A percentile compares a stretch with the other conserved stretches of the same genome.
phyloP scores from a whole-genome alignment of 2,888 invertebrate genomes.

The Diarsia dahlii region DNA sequence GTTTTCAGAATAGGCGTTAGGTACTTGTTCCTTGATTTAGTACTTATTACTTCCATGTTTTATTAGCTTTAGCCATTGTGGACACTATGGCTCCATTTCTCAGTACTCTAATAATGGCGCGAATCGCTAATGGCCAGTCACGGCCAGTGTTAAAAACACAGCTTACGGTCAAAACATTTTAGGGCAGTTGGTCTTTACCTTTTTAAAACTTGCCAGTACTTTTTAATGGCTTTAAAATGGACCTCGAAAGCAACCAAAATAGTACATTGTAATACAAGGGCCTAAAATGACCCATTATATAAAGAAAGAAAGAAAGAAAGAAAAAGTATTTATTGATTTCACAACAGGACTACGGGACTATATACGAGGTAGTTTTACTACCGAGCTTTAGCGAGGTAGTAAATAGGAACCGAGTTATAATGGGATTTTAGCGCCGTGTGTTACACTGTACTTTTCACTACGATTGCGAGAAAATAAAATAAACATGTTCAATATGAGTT shows the following conservation, averaged over 20 bases:
- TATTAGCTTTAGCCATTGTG: background rate
- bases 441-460: too few species aligned
- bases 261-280: too few species aligned
- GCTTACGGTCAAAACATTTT: background rate
- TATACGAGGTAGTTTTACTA: too few species aligned
- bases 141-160: constrained; percentile 1
- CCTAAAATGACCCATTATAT: too few species aligned
- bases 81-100: background rate
- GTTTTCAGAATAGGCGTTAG: constrained; percentile 6
- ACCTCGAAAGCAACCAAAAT: constrained; percentile 2
- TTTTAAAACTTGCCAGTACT: background rate
- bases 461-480: too few species aligned
- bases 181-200: background rate
- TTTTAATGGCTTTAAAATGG: constrained; percentile 12
- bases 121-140: background rate
- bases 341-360: too few species aligned
- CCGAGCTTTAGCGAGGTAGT: too few species aligned
- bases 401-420: too few species aligned
- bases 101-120: background rate
- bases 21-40: constrained; percentile 5
- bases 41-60: background rate
- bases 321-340: too few species aligned
- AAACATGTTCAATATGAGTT: too few species aligned
- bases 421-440: too few species aligned
- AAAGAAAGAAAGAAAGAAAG: too few species aligned